Evolutionary conservation across 2,888 invertebrate genomes (phyloP), one percentile per base, ranked within the genome.

Genomic region (Nephrocerus scutellatus): DNA sequence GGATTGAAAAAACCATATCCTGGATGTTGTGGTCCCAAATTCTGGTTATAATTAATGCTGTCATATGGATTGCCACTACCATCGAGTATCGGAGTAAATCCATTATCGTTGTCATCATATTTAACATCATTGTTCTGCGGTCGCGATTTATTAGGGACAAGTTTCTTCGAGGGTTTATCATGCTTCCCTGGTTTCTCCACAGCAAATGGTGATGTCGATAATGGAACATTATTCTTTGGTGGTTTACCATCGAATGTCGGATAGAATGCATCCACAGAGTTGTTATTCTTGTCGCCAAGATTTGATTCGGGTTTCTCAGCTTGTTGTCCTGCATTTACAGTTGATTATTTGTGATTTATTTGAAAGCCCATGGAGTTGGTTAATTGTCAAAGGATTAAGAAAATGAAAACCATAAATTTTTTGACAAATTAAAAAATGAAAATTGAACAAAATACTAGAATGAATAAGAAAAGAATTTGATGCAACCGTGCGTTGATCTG

Each of bases 11-110:
- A 68, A 14, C 67, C 68, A 30, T 59, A 63, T 2, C 41, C 45
- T 3, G 46, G 43, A 29, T 49, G 50, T 18, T 49, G 48, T 9
- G 51, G 48, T 19, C 46, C 51, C 24, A 51, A 69, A 10, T 74
- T 51, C 47, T 63, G 60, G 44, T 54, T 63, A 46, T 55, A 63
- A 48, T 50, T 46, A 20, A 49, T 43, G 32, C 62, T 64, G 29
- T 69, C 64, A 24, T 66, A 70, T 20, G 71, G 70, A n/a, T 67
- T 63, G 38, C 41, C 42, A 13, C 30, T 35, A 4, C 49, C 53
- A 21, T 21, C 24, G 15, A 49, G 60, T 32, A 72, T 55, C 1
- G 74, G 74, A n/a, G 72, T 72, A 13, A 48, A 74, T 45, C 57
- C 53, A 3, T 62, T 50, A 35, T 61, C 55, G 20, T 60, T 60